Evolutionary conservation across 2,797 vertebrate genomes (phyloP), one percentile per base, ranked within the genome.

Genomic region (Meda fulgida): DNA sequence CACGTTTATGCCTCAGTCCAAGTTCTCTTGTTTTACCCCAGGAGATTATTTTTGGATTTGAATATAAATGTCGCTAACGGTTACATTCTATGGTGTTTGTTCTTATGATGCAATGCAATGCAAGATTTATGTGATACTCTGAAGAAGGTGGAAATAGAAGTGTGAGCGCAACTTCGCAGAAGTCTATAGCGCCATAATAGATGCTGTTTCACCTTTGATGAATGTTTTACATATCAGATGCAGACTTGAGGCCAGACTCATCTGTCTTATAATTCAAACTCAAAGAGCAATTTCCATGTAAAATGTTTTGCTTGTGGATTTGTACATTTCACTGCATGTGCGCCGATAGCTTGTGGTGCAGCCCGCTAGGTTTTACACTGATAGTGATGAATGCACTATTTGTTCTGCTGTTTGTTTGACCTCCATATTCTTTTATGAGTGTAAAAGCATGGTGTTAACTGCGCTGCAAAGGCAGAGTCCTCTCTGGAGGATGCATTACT

Each of bases 101-200:
- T 80, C 79, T 75, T 36, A 60, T 86, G 85, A 86, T 78, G 72
- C 85, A 86, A 83, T 58, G 38, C 7, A 34, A 2, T 63, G 84
- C 79, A 81, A 86, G 71, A 81, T 69, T 60, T 48, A 76, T 78
- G 29, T 34, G 72, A 82, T 69, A 46, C 51, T 38, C 4, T 14
- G 48, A 43, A 43, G 40, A 55, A 73, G 72, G 69, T 71, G 16
- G 65, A 81, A 72, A 55, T 5, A 82, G 70, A 65, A 83, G 55
- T 63, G 8, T 3, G 21, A 46, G 38, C 19, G 23, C n/a, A 75
- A 70, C 63, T 78, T 82, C 58, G 21, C 51, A 48, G 38, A 66
- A 75, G 48, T 82, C 48, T 78, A 51, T 75, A 40, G 70, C 23
- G 10, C 78, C 40, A 29, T 80, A n/a, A 85, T 58, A 55, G 58